phyloP scores from a whole-genome alignment of 2,888 invertebrate species.

The Drosophila subsilvestris region DNA sequence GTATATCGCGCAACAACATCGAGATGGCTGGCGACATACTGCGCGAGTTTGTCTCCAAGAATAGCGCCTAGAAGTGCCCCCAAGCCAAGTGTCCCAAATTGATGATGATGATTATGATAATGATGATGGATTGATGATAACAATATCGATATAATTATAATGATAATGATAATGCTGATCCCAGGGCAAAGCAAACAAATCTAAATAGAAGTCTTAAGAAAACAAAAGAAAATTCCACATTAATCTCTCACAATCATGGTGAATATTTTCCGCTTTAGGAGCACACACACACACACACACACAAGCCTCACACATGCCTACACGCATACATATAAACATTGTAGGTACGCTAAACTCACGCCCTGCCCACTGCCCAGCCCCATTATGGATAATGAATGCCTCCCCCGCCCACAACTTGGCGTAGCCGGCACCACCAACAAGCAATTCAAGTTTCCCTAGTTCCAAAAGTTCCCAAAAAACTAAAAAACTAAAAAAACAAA shows the following conservation, averaged over 20 bases:
- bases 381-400: not conserved
- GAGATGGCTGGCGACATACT: slow-evolving; percentile 98
- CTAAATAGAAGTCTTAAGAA: not conserved
- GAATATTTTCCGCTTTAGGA: slow-evolving; percentile 59
- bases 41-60: slow-evolving; percentile 93
- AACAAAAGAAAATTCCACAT: slow-evolving; percentile 33
- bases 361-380: not conserved
- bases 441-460: slow-evolving; percentile 56
- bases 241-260: slow-evolving; percentile 34
- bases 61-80: slow-evolving; percentile 76
- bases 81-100: not conserved
- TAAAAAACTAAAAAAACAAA: slow-evolving; percentile 1
- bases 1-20: slow-evolving; percentile 96
- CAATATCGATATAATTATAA: not conserved
- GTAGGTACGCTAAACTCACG: slow-evolving; percentile 56
- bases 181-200: not conserved
- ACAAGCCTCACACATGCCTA: slow-evolving; percentile 18
- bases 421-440: slow-evolving; percentile 73
- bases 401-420: slow-evolving; percentile 52
- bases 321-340: slow-evolving; percentile 26
- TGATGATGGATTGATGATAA: slow-evolving; percentile 18
- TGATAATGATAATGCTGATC: not conserved
- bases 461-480: slow-evolving; percentile 16
- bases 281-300: slow-evolving; percentile 42
- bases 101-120: not conserved